These are phyloP conservation scores for Ennomos fuscantarius DNA, from an alignment of 2,888 invertebrate species.

Conservation along the genomic window DNA sequence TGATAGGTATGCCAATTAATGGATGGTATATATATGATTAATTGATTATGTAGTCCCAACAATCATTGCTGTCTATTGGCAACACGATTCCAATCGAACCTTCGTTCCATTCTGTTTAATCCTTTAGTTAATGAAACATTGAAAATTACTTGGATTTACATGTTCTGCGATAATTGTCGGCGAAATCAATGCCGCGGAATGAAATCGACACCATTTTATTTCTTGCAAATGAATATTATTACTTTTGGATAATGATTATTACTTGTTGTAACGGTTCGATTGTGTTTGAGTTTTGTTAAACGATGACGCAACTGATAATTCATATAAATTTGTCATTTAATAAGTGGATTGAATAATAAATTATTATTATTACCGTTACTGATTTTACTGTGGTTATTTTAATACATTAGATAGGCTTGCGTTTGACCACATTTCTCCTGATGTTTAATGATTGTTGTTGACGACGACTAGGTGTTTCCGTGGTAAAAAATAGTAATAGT, in stretches of 20 bases:
- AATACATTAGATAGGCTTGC: too few species aligned
- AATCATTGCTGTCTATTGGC: constrained; percentile 7
- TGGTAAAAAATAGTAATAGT: too few species aligned
- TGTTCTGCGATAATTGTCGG: constrained; percentile 12
- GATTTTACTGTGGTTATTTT: too few species aligned
- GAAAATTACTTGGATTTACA: constrained; percentile 24
- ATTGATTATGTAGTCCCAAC: neutral
- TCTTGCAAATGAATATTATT: neutral
- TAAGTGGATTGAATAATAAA: too few species aligned
- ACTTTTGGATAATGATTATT: too few species aligned
- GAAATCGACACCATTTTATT: neutral
- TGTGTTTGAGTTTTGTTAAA: neutral
- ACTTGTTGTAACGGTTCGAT: neutral
- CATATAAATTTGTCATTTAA: too few species aligned
- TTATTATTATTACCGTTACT: too few species aligned
- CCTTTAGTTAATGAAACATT: constrained; percentile 32
- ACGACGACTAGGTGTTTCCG: too few species aligned
- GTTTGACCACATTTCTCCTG: too few species aligned
- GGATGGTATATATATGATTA: too few species aligned
- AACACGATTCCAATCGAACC: constrained; percentile 29
- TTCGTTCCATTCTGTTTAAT: constrained; percentile 43
- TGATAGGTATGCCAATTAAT: neutral
- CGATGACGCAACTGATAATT: too few species aligned
- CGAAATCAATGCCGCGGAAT: constrained; percentile 2
- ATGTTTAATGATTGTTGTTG: too few species aligned